Evolutionary conservation across 2,888 invertebrate genomes (phyloP), one percentile per base, ranked within the genome.

Genomic region (Teinopalpus imperialis): DNA sequence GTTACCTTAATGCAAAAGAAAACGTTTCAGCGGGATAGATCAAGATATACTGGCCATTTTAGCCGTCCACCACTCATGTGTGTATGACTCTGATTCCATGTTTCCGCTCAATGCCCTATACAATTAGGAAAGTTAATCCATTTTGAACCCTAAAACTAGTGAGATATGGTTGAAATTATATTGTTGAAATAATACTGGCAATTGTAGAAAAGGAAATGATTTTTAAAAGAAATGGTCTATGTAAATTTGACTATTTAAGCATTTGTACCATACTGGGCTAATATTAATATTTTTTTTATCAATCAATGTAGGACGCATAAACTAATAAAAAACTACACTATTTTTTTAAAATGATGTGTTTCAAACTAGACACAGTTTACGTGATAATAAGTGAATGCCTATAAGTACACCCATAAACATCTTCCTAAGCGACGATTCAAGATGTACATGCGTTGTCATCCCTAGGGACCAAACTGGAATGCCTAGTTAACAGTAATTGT

Each of bases 31-130:
- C 56, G 51, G 49, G 51, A 57, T 43, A 59, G 79, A 20, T 67
- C 86, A 65, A 57, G 48, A 62, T 71, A 74, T 39, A 51, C 51
- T 79, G 77, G 86, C 48, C 49, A 35, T 66, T 66, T 71, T 68
- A 69, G 63, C 64, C 74, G 63, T 63, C 75, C 76, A 71, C 80
- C 78, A 71, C 74, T 57, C 58, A 56, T 61, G 59, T 63, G 63
- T 55, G 63, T 73, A 66, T 69, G 64, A 75, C 76, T 74, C 72
- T 82, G 83, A 85, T 85, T 78, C 78, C 72, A 68, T 66, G 74
- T 79, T 85, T 88, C 87, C 87, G 86, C 70, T 75, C 63, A 64
- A 73, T 80, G 74, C 80, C 81, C 81, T 78, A 73, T 59, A 67
- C 60, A 53, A 67, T 56, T 52, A 51, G 48, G 13, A 51, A 48